Percentiles rank a stretch among this genome's conserved stretches.
These are phyloP conservation scores for Plectus sambesii DNA, from an alignment of 1,140 invertebrate species.

Conservation along the genomic window DNA sequence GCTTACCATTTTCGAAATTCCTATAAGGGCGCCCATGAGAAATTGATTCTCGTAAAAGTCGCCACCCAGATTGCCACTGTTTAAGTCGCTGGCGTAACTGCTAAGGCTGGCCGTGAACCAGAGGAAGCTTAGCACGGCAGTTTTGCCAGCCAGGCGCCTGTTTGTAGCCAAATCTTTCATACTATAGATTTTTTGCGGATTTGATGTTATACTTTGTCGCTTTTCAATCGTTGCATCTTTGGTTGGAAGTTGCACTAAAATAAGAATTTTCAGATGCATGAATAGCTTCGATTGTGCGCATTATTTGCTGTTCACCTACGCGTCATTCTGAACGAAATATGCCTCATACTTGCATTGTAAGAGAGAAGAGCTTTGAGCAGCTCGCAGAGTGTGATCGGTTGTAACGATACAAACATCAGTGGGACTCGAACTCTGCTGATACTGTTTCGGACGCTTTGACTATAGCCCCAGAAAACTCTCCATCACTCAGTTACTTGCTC, in stretches of 20 bases:
- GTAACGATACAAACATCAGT: too few species aligned
- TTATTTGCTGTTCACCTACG: too few species aligned
- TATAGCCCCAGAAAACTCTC: constrained; percentile 14
- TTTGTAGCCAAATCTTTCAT: constrained; percentile 12
- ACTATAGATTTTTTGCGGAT: constrained; percentile 5
- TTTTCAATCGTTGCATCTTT: too few species aligned
- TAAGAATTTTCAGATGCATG: background rate
- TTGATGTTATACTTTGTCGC: too few species aligned
- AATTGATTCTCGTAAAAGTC: constrained; percentile 41
- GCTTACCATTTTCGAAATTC: constrained; percentile 37
- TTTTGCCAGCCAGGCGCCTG: constrained; percentile 13
- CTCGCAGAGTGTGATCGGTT: constrained; percentile 22
- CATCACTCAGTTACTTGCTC: constrained; percentile 1
- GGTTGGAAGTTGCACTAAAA: too few species aligned
- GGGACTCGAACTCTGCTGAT: too few species aligned
- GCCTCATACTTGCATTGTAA: constrained; percentile 3
- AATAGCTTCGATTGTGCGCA: constrained; percentile 1
- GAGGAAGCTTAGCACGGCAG: constrained; percentile 30
- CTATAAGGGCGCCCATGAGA: constrained; percentile 41
- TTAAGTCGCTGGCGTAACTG: constrained; percentile 42
- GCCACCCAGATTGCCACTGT: constrained; percentile 38
- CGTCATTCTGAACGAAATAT: too few species aligned
- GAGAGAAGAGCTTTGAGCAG: constrained; percentile 18
- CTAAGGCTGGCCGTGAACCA: constrained; percentile 39
- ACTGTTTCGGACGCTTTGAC: too few species aligned